These are phyloP conservation scores for Lumbricus terrestris DNA, from an alignment of 2,888 invertebrate genomes.

Conservation along the genomic window DNA sequence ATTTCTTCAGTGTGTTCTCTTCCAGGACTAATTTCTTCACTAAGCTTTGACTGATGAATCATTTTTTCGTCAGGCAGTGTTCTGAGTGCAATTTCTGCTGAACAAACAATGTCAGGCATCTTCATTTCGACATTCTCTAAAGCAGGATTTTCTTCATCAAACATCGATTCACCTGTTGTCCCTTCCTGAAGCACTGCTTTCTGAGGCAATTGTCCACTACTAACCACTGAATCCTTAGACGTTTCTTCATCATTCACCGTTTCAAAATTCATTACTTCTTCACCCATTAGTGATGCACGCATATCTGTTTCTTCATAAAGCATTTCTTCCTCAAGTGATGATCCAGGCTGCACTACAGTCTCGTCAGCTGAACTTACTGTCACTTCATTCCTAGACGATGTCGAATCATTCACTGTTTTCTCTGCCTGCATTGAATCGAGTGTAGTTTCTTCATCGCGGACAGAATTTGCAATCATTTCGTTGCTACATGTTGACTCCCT, in stretches of 20 bases:
- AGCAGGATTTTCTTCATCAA: not conserved
- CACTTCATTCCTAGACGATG: not conserved
- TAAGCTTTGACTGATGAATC: not conserved
- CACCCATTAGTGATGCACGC: not conserved
- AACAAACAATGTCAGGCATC: not conserved
- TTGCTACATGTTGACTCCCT: not conserved
- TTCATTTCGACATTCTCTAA: not conserved
- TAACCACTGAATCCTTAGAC: not conserved
- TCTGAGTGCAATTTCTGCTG: not conserved
- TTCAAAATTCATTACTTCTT: not conserved
- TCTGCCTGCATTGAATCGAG: not conserved
- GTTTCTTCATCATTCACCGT: not conserved
- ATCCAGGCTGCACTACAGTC: not conserved
- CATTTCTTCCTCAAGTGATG: not conserved
- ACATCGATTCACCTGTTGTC: not conserved
- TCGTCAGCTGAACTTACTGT: not conserved
- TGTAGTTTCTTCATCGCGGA: not conserved
- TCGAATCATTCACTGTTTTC: not conserved
- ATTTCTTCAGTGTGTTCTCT: not conserved
- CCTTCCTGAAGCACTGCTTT: not conserved
- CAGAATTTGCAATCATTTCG: not conserved
- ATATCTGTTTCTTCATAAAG: not conserved
- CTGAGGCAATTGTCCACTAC: not conserved
- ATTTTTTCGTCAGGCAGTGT: not conserved
- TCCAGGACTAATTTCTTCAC: slow-evolving; percentile 3